Evolutionary conservation across 2,113 vertebrate genomes (phyloP), one percentile per base, ranked within the genome.

Genomic region (Sinocyclocheilus grahami): DNA sequence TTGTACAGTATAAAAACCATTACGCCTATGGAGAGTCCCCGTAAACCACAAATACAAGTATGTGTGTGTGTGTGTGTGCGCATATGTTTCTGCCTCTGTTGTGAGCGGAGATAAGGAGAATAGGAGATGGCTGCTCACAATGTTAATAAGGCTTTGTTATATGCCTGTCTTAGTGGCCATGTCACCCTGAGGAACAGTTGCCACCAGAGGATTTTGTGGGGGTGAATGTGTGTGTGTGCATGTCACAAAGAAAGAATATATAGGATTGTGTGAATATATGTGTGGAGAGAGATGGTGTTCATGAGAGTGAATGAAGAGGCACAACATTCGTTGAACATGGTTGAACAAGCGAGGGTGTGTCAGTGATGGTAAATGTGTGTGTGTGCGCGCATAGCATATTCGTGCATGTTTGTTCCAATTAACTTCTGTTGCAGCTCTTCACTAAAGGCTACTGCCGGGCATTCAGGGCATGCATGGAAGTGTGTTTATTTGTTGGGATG

Each of bases 101-200:
- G 30, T 11, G 46, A 46, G 14, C 24, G 48, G 46, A 75, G 67
- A 81, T 77, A 33, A 65, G 48, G 51, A 85, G 85, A 88, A 86
- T 14, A 89, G 79, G 42, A 86, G 63, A 84, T 46, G 88, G 82
- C 77, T 78, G 88, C 87, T 90, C 89, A 88, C 88, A 88, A 84
- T 87, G 76, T 90, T 88, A 90, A 89, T 87, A 89, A 89, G 74
- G 82, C 88, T 74, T 89, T 89, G 87, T 90, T 79, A 84, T 72
- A 22, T 37, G 80, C 7, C 83, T 48, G 11, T 51, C 48, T 12
- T 51, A 51, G 48, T 51, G 48, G 48, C 48, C 48, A n/a, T 88
- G 63, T 90, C 81, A 84, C 84, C 83, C 87, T 91, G 91, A 87
- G 88, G 85, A 89, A 91, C 42, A 39, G 82, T 91, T 89, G 90